Evolutionary conservation across 1,140 invertebrate genomes (phyloP), one percentile per base, ranked within the genome.

Genomic region (Brachionus asplanchnoidis): DNA sequence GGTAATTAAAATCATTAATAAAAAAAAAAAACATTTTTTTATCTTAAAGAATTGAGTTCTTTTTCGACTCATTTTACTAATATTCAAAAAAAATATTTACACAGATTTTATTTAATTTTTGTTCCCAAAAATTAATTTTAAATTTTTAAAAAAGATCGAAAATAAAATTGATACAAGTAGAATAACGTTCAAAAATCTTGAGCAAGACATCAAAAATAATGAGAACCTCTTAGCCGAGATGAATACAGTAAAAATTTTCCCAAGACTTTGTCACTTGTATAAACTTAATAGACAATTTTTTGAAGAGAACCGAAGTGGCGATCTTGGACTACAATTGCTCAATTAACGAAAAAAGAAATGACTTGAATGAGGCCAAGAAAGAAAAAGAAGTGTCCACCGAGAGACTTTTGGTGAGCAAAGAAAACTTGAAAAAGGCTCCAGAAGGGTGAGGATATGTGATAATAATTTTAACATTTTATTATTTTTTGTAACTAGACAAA

Each of bases 161-260:
- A 23, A 42, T 8, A 82, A 82, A 82, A 82, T 82, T 3, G 79
- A 82, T 28, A 65, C 36, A 20, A 28, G 12, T 23, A 82, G 65
- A 14, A 44, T 65, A 42, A 44, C 14, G 2, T 0, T 17, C 3
- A 68, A 65, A 40, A 65, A 60, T 60, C n/a, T 82, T 5, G 79
- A 82, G 36, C n/a, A 82, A 82, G 79, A 82, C 20, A 65, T 60
- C 5, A 65, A 60, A 65, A 82, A 42, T 20, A 44, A 42, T 65
- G 79, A 82, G n/a, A n/a, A 17, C n/a, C 42, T 77, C 7, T 20
- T 77, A n/a, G 20, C 40, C 23, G 73, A 77, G 12, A 28, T 77
- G 20, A 46, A 50, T 23, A 77, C 26, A 46, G 73, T 77, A 77
- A 42, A 42, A 42, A 42, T 46, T 42, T 75, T 20, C 1, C 8